Evolutionary conservation across 2,797 vertebrate genomes (phyloP).

Genomic region (Pangasius larnaudii): DNA sequence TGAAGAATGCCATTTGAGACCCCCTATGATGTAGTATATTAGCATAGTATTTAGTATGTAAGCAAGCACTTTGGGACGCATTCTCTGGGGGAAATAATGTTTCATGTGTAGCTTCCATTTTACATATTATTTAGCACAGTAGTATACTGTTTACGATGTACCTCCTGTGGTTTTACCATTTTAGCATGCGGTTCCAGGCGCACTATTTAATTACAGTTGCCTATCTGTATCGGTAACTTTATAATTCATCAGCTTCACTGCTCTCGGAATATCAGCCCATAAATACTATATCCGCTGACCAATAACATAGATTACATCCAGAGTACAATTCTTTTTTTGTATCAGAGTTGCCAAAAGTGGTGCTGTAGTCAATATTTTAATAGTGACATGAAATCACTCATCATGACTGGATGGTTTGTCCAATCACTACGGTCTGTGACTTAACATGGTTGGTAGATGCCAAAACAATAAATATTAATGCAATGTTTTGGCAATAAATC

Average conservation of each 20-base stretch:
- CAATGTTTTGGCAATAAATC: constrained; percentile 6
- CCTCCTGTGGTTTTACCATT: neutral
- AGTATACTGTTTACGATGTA: too few species aligned
- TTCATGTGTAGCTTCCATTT: neutral
- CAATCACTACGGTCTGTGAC: neutral
- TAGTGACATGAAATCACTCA: constrained; percentile 24
- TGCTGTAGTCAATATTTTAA: neutral
- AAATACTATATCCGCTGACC: neutral
- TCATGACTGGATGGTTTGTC: neutral
- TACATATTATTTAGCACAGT: neutral
- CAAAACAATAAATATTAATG: constrained; percentile 18
- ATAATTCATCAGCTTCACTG: neutral
- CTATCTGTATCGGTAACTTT: neutral
- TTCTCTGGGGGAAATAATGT: neutral
- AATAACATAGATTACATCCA: neutral
- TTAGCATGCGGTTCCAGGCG: neutral
- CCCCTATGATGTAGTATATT: neutral
- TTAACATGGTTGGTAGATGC: neutral
- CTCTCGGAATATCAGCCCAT: neutral
- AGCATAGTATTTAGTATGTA: too few species aligned
- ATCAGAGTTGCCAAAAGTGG: neutral
- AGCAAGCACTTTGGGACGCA: neutral
- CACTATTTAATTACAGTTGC: neutral
- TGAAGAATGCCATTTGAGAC: neutral
- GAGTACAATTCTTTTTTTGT: neutral